Base-by-base conservation (phyloP, 2,113 vertebrate species). In the Lathamus discolor region DNA sequence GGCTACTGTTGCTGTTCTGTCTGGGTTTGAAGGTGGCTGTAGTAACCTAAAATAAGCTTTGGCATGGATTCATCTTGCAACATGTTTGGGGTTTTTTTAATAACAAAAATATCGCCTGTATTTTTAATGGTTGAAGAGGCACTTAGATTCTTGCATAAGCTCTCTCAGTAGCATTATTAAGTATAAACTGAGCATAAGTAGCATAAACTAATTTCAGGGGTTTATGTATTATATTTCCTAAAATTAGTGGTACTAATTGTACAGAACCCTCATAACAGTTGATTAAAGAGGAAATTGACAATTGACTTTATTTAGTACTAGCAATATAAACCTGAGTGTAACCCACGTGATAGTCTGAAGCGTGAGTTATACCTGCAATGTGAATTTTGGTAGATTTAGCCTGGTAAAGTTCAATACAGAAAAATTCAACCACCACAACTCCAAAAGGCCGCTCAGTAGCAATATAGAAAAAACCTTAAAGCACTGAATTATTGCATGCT, bases 371-470 rank as follows among this genome's bases (percentile, higher is more conserved):
- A 37, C 13, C 44, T 86, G 24, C 69, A 79, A 7, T 13, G 59
- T 81, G 37, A 74, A 46, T 54, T 88, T 51, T 80, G 46, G 13
- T 69, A 74, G 27, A 54, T 77, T 31, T 59, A 41, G 28, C 59
- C 25, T 33, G 6, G 16, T 35, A 51, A 63, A 86, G 31, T 49
- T 76, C 39, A 57, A 22, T 41, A 69, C 7, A 61, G 44, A n/a
- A 90, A 83, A 86, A 57, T 77, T n/a, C 61, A 62, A 13, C 28
- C 4, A 15, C 49, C 12, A 16, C 0, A 0, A 17, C 19, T 86
- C 19, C 61, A 72, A 59, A 84, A 62, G 22, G 9, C 80, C 46
- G 14, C 29, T 78, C 35, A 4, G 20, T 18, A 63, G 41, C 61
- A 64, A 92, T 89, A 66, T 31, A 55, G 62, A 25, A 89, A 75